Base-by-base conservation (phyloP, 2,888 invertebrate genomes). In the Troides helena region DNA sequence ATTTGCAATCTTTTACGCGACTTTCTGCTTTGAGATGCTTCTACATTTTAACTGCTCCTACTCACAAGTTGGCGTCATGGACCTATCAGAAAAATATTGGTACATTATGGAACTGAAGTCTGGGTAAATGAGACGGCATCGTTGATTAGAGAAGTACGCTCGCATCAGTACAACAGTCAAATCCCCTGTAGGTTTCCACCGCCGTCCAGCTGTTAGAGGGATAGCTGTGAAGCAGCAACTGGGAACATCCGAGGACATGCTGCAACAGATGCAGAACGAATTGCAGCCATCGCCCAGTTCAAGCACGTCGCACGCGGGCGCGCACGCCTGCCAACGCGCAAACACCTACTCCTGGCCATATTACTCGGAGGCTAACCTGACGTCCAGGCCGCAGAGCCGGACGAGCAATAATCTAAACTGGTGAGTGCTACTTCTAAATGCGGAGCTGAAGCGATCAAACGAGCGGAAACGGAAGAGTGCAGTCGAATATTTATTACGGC, bases 161-260 rank as follows among this genome's bases (percentile, higher is more conserved):
- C 7, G 7, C 39, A 7, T 39, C 39, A 8, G 0, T 39, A 1
- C 10, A 18, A 17, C 17, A 17, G 17, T 17, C 17, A 18, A 17
- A 14, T 50, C 17, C 30, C 17, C 30, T 18, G 17, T 67, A 93
- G 93, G 93, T 0, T 98, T 98, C 85, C 96, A 97, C 80, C 94
- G 97, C 56, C 93, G 98, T n/a, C 98, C 98, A 0, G 97, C 97
- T 0, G 98, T 98, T 1, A 94, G 97, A 1, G 97, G 98, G 0
- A 97, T 98, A 73, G 87, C 89, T 0, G 83, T 87, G 53, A 97
- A 97, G 81, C 96, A 97, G n/a, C 95, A 96, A 74, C 95, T 97
- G 74, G 96, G 96, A 17, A 96, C 96, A 14, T 95, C 97, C 0
- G 96, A 95, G 73, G 97, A 97, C 78, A 96, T 97, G 58, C 90